Conservation (phyloP, 2,113 vertebrate genomes). For the Rhineura floridana region DNA sequence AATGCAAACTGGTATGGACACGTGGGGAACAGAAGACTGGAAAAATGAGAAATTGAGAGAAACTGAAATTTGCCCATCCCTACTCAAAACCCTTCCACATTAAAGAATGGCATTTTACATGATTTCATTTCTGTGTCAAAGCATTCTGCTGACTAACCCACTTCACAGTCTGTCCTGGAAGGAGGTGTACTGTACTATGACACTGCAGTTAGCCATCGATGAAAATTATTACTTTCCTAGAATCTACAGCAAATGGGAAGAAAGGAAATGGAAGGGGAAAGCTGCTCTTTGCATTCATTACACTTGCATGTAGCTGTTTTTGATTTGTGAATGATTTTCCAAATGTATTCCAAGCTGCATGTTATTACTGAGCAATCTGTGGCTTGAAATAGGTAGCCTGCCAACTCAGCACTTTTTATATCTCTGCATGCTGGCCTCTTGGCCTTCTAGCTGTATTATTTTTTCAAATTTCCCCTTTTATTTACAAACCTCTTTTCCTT, state of each 20-base stretch:
- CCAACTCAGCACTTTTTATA: not conserved
- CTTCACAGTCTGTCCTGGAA: not conserved
- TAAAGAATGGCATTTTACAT: not conserved
- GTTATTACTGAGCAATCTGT: conserved; percentile 1
- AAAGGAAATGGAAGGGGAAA: not conserved
- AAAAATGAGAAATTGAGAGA: too few relatives aligned
- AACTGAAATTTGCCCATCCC: not conserved
- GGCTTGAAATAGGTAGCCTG: not conserved
- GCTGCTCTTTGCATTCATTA: not conserved
- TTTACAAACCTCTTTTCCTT: not conserved
- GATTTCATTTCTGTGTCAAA: not conserved
- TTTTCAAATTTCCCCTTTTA: not conserved
- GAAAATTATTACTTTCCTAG: conserved; percentile 22
- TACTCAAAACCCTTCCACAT: not conserved
- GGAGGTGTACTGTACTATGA: not conserved
- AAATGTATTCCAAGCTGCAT: not conserved
- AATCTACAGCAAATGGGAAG: not conserved
- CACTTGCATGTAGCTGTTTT: not conserved
- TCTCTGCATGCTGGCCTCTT: not conserved
- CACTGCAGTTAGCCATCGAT: not conserved
- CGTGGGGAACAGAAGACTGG: too few relatives aligned
- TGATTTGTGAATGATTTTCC: conserved; percentile 35
- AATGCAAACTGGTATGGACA: too few relatives aligned
- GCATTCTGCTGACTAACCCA: not conserved
- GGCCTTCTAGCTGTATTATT: not conserved